Evolutionary conservation across 1,140 invertebrate genomes (phyloP), one percentile per base, ranked within the genome.

Genomic region (Trichomalopsis sarcophagae): DNA sequence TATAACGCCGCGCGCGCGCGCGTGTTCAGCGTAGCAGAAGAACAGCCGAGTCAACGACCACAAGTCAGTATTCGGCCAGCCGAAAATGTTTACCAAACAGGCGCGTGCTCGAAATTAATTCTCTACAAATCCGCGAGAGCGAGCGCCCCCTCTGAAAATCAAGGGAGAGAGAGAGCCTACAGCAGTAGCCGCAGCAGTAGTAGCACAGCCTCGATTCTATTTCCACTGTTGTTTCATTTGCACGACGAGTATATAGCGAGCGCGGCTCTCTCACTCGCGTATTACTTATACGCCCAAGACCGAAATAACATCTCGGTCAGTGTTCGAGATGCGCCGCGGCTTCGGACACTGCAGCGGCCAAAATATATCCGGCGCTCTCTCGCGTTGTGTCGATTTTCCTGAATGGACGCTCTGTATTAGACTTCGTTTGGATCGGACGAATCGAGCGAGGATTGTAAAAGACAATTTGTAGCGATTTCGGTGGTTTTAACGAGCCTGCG

Each of bases 281-380:
- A 71, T 71, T 84, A 84, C 82, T 84, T 74, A 62, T 80, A 84
- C 17, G 74, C 14, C 40, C 68, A 30, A n/a, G 83, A 74, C 77
- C 44, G 77, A 84, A 84, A 84, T 80, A 84, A 74, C 76, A 84
- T 84, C 68, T 84, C 83, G 83, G 83, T 84, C 83, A 84, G 83
- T 84, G 77, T 79, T 83, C 75, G 74, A 30, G 55, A 83, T 77
- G 50, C 55, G 21, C 50, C 27, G 40, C 40, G 27, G 68, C 40
- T 71, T 44, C 23, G 75, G 44, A 3, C 55, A n/a, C 80, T 44
- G 44, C 33, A 36, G 33, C 47, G 47, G 68, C 50, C 71, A 47
- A 82, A 82, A 82, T 62, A 50, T 71, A 62, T 40, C 9, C 47
- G 36, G 81, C n/a, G 69, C 40, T 27, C 27, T 27, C 27, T 2